Evolutionary conservation across 2,113 vertebrate genomes (phyloP).

Genomic region (Brachypteracias leptosomus): DNA sequence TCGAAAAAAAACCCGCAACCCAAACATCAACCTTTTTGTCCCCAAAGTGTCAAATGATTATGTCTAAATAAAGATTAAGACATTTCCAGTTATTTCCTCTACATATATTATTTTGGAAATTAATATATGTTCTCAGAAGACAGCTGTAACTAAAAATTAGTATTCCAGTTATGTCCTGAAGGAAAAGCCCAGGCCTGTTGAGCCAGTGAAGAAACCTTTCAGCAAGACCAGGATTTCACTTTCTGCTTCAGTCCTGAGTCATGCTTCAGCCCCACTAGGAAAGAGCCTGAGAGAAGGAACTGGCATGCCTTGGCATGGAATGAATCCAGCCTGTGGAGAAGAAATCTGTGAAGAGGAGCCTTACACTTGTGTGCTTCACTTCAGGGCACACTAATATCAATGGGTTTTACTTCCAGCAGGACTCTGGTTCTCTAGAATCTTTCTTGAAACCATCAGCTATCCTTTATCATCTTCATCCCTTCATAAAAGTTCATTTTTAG

Average conservation of each 20-base stretch:
- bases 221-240: not conserved
- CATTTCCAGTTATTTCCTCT: not conserved
- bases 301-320: not conserved
- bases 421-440: not conserved
- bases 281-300: not conserved
- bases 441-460: not conserved
- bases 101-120: not conserved
- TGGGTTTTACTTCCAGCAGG: not conserved
- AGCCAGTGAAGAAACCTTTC: not conserved
- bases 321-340: not conserved
- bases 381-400: not conserved
- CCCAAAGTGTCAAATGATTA: not conserved
- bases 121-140: not conserved
- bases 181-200: not conserved
- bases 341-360: not conserved
- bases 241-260: not conserved
- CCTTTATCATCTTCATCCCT: not conserved
- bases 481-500: not conserved
- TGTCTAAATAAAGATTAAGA: not conserved
- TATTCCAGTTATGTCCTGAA: not conserved
- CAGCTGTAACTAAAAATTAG: not conserved
- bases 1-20: not conserved
- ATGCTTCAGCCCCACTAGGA: accelerated
- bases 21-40: not conserved
- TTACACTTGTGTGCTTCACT: not conserved